Conservation (phyloP, 2,113 vertebrate species). For the Raja brachyura region DNA sequence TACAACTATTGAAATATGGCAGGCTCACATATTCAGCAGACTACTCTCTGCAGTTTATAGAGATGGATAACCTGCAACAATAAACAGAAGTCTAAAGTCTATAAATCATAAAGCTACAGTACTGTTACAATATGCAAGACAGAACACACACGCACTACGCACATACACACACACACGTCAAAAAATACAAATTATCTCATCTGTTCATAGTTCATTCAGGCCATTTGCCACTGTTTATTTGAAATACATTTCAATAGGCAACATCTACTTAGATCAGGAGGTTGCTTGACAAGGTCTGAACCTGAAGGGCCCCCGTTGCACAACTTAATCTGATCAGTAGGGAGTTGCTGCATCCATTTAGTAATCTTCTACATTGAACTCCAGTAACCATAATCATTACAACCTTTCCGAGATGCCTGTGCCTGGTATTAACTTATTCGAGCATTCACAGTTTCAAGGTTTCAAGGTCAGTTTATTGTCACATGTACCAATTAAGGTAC, state of each 20-base stretch:
- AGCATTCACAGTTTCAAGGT: not conserved
- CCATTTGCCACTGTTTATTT: constrained; percentile 1
- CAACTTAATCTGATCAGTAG: not conserved
- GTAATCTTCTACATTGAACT: not conserved
- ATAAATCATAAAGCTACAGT: constrained; percentile 7
- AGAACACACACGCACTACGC: not conserved
- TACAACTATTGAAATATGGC: not conserved
- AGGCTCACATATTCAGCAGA: not conserved
- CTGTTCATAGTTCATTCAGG: not conserved
- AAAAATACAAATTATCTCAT: not conserved
- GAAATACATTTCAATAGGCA: not conserved
- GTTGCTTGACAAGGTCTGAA: constrained; percentile 5
- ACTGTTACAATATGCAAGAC: not conserved
- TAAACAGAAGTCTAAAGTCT: constrained; percentile 12
- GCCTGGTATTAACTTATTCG: not conserved
- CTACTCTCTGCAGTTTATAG: not conserved
- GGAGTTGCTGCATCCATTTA: not conserved
- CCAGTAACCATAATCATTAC: not conserved
- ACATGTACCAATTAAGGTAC: too few species aligned
- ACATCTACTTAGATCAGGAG: not conserved
- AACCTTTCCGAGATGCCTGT: not conserved
- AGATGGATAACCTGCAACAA: not conserved
- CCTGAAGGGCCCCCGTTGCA: not conserved
- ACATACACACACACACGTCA: not conserved
- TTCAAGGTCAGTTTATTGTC: too few species aligned